Base-by-base conservation (phyloP, 2,888 invertebrate genomes). In the Lasioglossum lativentre region DNA sequence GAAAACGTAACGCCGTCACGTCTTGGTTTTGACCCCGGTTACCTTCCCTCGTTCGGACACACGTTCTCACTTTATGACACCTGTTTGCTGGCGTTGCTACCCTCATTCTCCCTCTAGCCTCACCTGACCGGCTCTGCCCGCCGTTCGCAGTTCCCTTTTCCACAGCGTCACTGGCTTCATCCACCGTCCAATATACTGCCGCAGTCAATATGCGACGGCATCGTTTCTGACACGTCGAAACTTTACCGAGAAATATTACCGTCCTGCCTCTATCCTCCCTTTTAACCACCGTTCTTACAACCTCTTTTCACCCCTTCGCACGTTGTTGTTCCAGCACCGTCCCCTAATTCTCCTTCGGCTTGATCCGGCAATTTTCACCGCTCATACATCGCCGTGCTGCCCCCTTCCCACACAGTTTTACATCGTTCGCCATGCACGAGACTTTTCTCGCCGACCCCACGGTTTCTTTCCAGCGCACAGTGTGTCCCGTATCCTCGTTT, bases 21-120 rank as follows among this genome's bases (percentile, higher is more conserved):
- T 92, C 87, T 89, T 88, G 81, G 82, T 83, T 89, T 85, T 85
- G 88, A 88, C 87, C 91, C 72, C 74, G 73, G 68, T 66, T 74
- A 82, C 84, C 83, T 75, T 80, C 88, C 85, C 87, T 83, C 85
- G 79, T 68, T 73, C 63, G 87, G 87, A 89, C 89, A 92, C 92
- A 93, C 93, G 92, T 92, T 88, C 89, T 88, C 86, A 88, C 86
- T 92, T 93, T 93, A 93, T 91, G 93, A 93, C 93, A 93, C 93
- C 93, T 93, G 93, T 93, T 93, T 93, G 91, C 92, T 88, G 85
- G 81, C 88, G 85, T 87, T 79, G 84, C 88, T 82, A 75, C 68
- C 71, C 80, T 78, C 76, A 40, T 80, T 78, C 84, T 77, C 68
- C 42, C 30, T 16, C 45, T 40, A 63, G 45, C 73, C 52, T 74